These are phyloP conservation scores for Cephus pulcher DNA, from an alignment of 2,888 invertebrate genomes.

Conservation along the genomic window DNA sequence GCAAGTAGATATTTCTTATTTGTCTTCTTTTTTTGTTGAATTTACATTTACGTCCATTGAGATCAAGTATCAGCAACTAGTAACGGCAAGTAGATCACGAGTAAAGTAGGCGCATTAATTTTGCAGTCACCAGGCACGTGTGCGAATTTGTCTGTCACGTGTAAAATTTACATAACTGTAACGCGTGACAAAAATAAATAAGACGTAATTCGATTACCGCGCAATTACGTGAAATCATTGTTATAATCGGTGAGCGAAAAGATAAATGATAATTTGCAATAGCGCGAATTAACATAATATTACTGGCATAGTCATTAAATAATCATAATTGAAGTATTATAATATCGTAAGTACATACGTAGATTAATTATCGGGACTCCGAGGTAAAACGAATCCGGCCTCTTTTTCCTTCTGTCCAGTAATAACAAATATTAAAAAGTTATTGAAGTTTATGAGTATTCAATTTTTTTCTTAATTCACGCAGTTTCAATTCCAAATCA, in stretches of 20 bases:
- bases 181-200: background rate
- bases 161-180: background rate
- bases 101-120: background rate
- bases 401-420: slow-evolving; percentile 28
- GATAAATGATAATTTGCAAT: background rate
- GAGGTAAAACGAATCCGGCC: slow-evolving; percentile 52
- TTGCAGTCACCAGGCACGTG: background rate
- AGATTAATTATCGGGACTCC: slow-evolving; percentile 21
- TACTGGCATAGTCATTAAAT: background rate
- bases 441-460: background rate
- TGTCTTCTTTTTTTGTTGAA: background rate
- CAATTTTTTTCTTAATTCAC: background rate
- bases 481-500: background rate
- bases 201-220: background rate
- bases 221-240: background rate
- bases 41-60: background rate
- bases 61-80: background rate
- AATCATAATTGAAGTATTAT: background rate
- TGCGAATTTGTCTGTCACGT: background rate
- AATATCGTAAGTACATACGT: background rate
- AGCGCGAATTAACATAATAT: background rate
- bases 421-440: slow-evolving; percentile 5
- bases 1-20: background rate
- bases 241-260: background rate
- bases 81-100: background rate